Percentiles rank a stretch among this genome's conserved stretches.
Evolutionary conservation across 2,797 vertebrate species (phyloP).

Genomic region (Myotis vivesi): DNA sequence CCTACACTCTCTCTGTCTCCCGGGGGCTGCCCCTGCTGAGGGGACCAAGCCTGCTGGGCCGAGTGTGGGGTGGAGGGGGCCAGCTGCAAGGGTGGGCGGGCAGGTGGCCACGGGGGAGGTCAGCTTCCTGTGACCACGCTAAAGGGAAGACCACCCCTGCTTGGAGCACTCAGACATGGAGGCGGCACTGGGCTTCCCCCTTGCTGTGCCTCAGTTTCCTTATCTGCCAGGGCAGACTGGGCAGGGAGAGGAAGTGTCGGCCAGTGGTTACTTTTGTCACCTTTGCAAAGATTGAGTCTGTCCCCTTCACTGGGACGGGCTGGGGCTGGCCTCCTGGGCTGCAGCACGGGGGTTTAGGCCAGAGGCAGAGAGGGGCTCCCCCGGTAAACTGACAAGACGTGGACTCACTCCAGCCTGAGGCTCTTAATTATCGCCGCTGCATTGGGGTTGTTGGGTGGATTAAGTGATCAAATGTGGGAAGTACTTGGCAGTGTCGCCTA

Average conservation of each 20-base stretch:
- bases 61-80: not conserved
- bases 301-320: not conserved
- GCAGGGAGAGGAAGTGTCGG: not conserved
- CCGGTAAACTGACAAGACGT: not conserved
- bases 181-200: not conserved
- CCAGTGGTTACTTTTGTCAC: not conserved
- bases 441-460: not conserved
- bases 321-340: not conserved
- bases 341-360: not conserved
- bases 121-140: not conserved
- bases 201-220: not conserved
- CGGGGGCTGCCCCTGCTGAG: not conserved
- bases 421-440: not conserved
- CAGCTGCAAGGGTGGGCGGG: not conserved
- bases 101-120: accelerated
- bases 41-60: not conserved
- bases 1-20: too few species aligned
- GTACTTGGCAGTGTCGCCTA: not conserved
- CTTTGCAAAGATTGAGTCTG: not conserved
- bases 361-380: not conserved
- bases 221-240: not conserved
- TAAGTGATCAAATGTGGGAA: not conserved
- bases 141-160: not conserved
- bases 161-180: not conserved
- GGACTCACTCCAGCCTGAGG: not conserved